Base-by-base conservation (phyloP, 2,888 invertebrate genomes). In the Gortyna flavago region DNA sequence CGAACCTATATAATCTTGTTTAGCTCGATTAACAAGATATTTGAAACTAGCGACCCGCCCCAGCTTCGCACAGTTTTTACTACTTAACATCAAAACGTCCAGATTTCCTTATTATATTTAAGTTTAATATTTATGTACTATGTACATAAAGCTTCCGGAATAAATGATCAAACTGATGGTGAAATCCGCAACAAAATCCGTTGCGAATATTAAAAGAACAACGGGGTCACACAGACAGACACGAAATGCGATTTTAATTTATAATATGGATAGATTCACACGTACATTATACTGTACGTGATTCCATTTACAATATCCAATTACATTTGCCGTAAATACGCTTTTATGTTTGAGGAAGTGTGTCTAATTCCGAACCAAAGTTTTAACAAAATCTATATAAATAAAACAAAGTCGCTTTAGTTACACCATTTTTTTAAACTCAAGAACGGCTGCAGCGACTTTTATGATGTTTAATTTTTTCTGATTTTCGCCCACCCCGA, bases 221-320 rank as follows among this genome's bases (percentile, higher is more conserved):
- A 54, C 11, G 54, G 4, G 44, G 44, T 44, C 13, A 44, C 44
- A 44, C 3, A 54, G 51, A 1, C 54, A 25, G 11, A n/a, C 54
- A 54, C 4, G 25, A 11, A 11, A 54, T n/a, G 11, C 11, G 4
- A 54, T 4, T 59, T 29, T 5, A 29, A 59, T 2, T 59, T 16
- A 7, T 29, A 57, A n/a, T n/a, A 8, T 32, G 18, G 18, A 8
- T 61, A 61, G 32, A 29, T 62, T 62, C 21, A 21, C 35, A 35
- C 25, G 35, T 62, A 35, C 11, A 41, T 11, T 11, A 13, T 25
- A 62, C 21, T 62, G 13, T n/a, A 9, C 32, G 57, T 44, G 57
- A 44, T 70, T 70, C 57, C 32, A 57, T 74, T 69, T 21, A 29
- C 18, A 70, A 25, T n/a, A 25, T 54, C 54, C 54, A 54, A 54